Evolutionary conservation across 92 coral and sea anemone species (phyloP).

Genomic region (Epizoanthus scotinus): DNA sequence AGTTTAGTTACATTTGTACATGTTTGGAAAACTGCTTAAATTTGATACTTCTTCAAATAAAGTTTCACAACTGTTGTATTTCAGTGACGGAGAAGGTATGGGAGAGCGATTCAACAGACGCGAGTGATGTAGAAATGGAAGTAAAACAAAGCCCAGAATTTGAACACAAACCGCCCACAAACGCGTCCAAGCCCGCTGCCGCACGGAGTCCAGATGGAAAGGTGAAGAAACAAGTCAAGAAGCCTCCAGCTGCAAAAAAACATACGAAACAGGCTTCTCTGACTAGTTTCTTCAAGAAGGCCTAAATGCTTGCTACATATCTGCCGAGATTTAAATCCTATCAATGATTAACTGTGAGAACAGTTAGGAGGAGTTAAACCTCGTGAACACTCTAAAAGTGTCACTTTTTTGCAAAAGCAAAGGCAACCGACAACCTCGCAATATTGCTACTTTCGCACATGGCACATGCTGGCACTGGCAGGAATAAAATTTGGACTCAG

Average conservation of each 20-base stretch:
- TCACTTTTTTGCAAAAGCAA: no score
- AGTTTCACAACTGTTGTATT: neutral
- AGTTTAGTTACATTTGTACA: no score
- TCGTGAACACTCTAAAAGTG: no score
- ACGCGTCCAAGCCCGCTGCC: neutral
- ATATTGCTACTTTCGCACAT: no score
- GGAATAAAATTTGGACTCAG: no score
- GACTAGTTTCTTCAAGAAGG: conserved; percentile 87
- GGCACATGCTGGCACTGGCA: no score
- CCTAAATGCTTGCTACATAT: conserved; percentile 31
- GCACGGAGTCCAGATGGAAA: conserved; percentile 13
- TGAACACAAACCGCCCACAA: conserved; percentile 13
- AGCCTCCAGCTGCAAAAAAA: conserved; percentile 36
- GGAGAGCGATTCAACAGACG: conserved; percentile 94
- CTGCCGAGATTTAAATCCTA: neutral
- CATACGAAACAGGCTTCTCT: conserved; percentile 81
- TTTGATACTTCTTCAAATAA: neutral
- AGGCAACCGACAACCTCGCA: no score
- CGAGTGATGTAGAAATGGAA: conserved; percentile 79
- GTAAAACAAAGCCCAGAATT: neutral
- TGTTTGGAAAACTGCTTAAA: no score
- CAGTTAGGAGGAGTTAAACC: no score
- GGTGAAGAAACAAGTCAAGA: conserved; percentile 13
- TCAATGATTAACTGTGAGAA: neutral
- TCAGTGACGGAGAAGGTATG: conserved; percentile 95